Evolutionary conservation across 2,113 vertebrate species (phyloP).

Genomic region (Heliornis fulica): DNA sequence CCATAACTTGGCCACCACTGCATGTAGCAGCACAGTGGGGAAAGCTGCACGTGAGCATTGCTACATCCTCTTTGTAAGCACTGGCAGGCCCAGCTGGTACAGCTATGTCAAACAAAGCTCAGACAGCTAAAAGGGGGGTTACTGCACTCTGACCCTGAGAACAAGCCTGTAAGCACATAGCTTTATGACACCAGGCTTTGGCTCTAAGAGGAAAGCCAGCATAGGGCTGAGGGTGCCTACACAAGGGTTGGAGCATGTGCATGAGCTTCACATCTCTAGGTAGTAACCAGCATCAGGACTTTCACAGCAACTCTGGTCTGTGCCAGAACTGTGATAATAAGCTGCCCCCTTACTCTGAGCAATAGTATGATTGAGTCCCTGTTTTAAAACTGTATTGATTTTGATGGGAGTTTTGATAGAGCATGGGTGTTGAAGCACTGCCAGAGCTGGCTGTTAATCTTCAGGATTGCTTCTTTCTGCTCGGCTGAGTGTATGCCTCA

Average conservation of each 20-base stretch:
- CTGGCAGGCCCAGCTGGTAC: background rate
- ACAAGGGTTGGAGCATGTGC: background rate
- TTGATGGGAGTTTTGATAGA: constrained; percentile 18
- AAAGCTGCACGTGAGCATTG: background rate
- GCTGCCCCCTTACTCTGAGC: background rate
- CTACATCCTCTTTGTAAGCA: background rate
- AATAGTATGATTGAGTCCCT: background rate
- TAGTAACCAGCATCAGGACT: background rate
- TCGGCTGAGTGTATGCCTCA: background rate
- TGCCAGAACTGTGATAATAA: background rate
- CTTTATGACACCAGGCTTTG: background rate
- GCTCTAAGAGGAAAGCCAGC: background rate
- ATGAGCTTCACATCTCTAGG: background rate
- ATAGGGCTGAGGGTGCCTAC: background rate
- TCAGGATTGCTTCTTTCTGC: constrained; percentile 44
- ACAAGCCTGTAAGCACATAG: background rate
- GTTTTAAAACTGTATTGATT: constrained; percentile 31
- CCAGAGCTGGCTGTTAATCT: constrained; percentile 45
- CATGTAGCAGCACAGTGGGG: background rate
- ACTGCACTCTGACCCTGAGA: background rate
- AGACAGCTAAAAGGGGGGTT: background rate
- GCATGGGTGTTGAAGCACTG: background rate
- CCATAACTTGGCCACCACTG: background rate
- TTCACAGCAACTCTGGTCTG: background rate
- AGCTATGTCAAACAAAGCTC: background rate